These are phyloP conservation scores for Chironomus tepperi DNA, from an alignment of 1,140 invertebrate genomes.

Conservation along the genomic window DNA sequence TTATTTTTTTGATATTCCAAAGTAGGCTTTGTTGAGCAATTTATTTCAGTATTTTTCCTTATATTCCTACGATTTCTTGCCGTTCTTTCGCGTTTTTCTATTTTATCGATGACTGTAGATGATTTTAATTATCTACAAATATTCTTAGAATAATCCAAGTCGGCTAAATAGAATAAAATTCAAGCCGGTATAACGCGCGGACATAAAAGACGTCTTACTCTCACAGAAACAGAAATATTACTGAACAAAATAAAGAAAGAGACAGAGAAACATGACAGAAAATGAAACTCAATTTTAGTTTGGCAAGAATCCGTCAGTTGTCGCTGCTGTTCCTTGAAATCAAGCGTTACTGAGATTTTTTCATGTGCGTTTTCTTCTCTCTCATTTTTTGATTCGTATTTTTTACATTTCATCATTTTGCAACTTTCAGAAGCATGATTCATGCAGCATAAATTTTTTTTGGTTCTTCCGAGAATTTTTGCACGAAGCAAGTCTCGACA, in stretches of 20 bases:
- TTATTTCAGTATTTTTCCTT: neutral
- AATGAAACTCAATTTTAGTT: neutral
- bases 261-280: neutral
- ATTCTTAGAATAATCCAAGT: neutral
- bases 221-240: neutral
- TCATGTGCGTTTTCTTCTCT: neutral
- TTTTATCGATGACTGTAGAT: too few species aligned
- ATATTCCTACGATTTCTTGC: neutral
- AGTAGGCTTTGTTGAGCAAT: conserved; percentile 2
- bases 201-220: neutral
- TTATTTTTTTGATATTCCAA: neutral
- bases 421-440: neutral
- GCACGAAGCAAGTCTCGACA: neutral
- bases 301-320: neutral
- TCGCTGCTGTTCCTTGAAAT: neutral
- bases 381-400: too few species aligned
- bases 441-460: conserved; percentile 2
- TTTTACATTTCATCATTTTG: neutral
- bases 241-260: neutral
- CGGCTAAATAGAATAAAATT: conserved; percentile 6
- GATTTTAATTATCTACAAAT: too few species aligned
- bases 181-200: neutral
- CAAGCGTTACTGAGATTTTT: neutral
- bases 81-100: too few species aligned
- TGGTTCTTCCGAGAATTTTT: neutral